A percentile compares a stretch with the other conserved stretches of the same genome.
Evolutionary conservation across 2,113 vertebrate species (phyloP).

Genomic region (Ancistrus triradiatus): DNA sequence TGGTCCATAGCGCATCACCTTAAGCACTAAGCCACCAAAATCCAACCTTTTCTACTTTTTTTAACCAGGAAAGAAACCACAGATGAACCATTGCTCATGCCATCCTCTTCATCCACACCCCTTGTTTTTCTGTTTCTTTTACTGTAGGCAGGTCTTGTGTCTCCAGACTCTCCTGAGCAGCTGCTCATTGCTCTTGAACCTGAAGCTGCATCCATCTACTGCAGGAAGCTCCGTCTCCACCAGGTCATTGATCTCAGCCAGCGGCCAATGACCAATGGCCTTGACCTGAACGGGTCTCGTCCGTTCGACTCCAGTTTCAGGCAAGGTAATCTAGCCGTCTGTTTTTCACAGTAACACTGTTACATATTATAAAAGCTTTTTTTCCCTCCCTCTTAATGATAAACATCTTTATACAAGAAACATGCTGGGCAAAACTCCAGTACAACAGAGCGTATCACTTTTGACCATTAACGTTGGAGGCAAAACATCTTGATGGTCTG

Average conservation of each 20-base stretch:
- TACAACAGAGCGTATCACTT: constrained; percentile 20
- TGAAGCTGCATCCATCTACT: constrained; percentile 92
- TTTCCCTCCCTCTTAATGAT: constrained; percentile 5
- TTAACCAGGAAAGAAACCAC: too few relatives aligned
- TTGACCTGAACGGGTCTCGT: constrained; percentile 62
- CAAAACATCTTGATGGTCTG: constrained; percentile 54
- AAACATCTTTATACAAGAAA: constrained; percentile 20
- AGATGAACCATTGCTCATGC: too few relatives aligned
- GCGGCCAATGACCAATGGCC: constrained; percentile 64
- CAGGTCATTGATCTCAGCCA: constrained; percentile 87
- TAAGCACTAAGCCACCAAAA: too few relatives aligned
- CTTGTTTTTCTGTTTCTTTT: background rate
- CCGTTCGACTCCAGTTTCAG: constrained; percentile 86
- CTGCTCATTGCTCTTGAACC: constrained; percentile 92
- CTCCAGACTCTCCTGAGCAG: constrained; percentile 80
- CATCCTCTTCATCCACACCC: too few relatives aligned
- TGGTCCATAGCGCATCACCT: too few relatives aligned
- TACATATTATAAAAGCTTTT: background rate
- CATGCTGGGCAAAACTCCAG: constrained; percentile 10
- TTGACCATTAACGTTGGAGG: constrained; percentile 49
- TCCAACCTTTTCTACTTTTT: too few relatives aligned
- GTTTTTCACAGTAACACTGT: background rate
- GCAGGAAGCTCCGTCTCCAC: constrained; percentile 88
- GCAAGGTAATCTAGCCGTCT: constrained; percentile 69
- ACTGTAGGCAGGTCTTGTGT: constrained; percentile 82